Percentiles rank a stretch among this genome's conserved stretches.
These are phyloP conservation scores for Hydrozoanthus tunicans DNA, from an alignment of 64 coral and sea anemone genomes.

Conservation along the genomic window DNA sequence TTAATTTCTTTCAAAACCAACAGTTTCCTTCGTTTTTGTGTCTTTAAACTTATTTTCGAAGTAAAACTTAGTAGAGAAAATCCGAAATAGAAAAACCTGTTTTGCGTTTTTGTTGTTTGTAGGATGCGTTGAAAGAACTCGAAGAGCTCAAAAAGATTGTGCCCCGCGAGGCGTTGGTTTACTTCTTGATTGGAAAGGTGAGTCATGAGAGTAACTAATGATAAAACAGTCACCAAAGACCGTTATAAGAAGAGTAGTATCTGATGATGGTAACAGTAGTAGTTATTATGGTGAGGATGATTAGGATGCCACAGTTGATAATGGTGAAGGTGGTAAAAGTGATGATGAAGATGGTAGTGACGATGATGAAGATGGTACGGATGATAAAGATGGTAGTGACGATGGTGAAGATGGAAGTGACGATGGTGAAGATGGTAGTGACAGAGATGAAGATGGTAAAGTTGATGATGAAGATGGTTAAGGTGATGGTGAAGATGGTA, in stretches of 20 bases:
- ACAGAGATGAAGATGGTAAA: too few relatives aligned
- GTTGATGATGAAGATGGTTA: too few relatives aligned
- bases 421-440: too few relatives aligned
- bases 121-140: conserved; percentile 96
- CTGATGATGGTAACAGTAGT: background rate
- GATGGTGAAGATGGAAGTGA: background rate
- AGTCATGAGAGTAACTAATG: background rate
- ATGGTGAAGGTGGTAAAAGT: background rate
- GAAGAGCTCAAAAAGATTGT: conserved; percentile 96
- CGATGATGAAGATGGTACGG: background rate
- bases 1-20: background rate
- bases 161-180: conserved; percentile 90
- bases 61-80: background rate
- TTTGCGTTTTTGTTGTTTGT: conserved; percentile 1
- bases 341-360: background rate
- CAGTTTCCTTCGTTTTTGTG: background rate
- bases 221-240: background rate
- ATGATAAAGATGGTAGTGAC: background rate
- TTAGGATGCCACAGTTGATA: background rate
- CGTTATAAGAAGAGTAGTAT: background rate
- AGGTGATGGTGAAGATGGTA: too few relatives aligned
- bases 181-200: conserved; percentile 96
- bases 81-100: background rate
- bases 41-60: background rate
- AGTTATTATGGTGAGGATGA: background rate